These are phyloP conservation scores for Axea sp. DNA, from an alignment of 2,888 invertebrate genomes.

Conservation along the genomic window DNA sequence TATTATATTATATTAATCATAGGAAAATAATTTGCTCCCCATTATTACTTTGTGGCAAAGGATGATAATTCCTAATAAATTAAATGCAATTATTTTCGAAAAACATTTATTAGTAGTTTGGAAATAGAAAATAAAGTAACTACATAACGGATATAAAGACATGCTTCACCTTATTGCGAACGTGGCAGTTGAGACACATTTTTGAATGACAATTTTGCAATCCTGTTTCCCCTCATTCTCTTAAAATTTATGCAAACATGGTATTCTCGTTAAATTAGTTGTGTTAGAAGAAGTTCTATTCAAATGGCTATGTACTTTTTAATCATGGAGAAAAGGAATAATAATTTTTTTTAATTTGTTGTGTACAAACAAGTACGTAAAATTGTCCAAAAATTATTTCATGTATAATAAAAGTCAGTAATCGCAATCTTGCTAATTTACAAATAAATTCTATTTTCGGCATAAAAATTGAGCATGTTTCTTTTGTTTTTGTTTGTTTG, in stretches of 20 bases:
- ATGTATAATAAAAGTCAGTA: slow-evolving; percentile 29
- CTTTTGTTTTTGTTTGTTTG: no score
- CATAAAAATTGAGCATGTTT: no score
- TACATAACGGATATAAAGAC: slow-evolving; percentile 55
- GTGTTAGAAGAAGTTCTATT: no score
- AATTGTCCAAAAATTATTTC: slow-evolving; percentile 22
- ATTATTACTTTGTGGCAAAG: no score
- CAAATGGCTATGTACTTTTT: no score
- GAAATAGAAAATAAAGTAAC: slow-evolving; percentile 53
- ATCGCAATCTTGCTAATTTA: no score
- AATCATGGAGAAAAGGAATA: no score
- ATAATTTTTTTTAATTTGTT: no score
- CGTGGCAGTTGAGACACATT: slow-evolving; percentile 50
- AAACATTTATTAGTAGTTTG: slow-evolving; percentile 57
- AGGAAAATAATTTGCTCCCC: no score
- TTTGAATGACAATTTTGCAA: slow-evolving; percentile 13
- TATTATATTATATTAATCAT: no score
- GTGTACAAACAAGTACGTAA: slow-evolving; percentile 24
- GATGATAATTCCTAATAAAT: no score
- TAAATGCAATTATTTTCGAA: slow-evolving; percentile 45
- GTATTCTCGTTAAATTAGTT: no score
- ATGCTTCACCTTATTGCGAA: slow-evolving; percentile 46
- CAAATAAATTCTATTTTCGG: slow-evolving; percentile 34
- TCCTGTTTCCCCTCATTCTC: slow-evolving; percentile 2
- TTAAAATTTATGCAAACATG: slow-evolving; percentile 4